These are phyloP conservation scores for Eilema griseolum DNA, from an alignment of 2,888 invertebrate genomes.

Conservation along the genomic window DNA sequence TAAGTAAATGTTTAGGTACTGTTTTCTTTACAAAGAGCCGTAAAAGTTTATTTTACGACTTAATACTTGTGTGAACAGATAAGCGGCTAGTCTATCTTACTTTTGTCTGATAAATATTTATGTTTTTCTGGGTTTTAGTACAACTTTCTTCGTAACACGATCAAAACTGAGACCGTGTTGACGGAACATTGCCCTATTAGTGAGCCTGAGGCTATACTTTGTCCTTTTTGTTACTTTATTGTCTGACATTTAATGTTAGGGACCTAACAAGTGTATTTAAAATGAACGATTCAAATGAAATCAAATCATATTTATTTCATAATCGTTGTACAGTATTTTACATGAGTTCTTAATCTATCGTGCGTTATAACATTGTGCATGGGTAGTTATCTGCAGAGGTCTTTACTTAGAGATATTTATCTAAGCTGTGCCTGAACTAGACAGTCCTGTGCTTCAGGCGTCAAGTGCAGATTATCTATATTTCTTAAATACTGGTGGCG, in stretches of 20 bases:
- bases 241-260: neutral
- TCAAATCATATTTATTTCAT: too few species aligned
- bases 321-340: too few species aligned
- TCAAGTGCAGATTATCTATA: too few species aligned
- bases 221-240: neutral
- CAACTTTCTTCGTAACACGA: constrained; percentile 3
- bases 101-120: constrained; percentile 35
- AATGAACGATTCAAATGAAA: too few species aligned
- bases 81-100: constrained; percentile 33
- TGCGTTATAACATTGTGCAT: too few species aligned
- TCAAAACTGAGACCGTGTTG: constrained; percentile 9
- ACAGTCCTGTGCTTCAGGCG: too few species aligned
- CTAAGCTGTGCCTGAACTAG: too few species aligned
- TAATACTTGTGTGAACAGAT: constrained; percentile 44
- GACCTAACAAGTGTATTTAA: neutral
- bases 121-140: constrained; percentile 17
- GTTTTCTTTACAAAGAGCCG: constrained; percentile 45
- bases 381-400: too few species aligned
- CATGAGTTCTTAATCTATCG: too few species aligned
- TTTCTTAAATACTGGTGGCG: too few species aligned
- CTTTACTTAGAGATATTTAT: too few species aligned
- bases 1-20: constrained; percentile 33
- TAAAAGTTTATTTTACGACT: constrained; percentile 45
- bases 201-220: neutral
- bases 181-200: constrained; percentile 8